phyloP scores from a whole-genome alignment of 2,113 vertebrate genomes.

The Nycticebus coucang region DNA sequence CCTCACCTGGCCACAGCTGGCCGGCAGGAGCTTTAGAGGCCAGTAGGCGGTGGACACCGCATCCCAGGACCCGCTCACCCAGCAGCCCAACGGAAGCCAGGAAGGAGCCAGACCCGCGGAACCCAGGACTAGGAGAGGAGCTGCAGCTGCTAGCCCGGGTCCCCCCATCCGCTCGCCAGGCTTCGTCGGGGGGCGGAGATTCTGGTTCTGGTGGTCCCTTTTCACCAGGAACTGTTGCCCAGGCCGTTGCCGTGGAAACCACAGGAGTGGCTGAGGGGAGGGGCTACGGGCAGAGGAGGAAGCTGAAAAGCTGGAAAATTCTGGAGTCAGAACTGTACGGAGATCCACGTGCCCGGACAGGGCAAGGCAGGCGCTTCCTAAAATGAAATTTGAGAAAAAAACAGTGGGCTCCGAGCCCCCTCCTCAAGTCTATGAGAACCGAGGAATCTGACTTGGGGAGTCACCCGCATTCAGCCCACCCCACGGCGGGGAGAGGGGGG shows the following conservation, averaged over 20 bases:
- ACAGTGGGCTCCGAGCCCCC: fast-evolving
- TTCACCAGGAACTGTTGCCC: neutral
- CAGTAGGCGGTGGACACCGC: no score
- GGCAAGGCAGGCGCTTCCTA: neutral
- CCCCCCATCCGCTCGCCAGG: neutral
- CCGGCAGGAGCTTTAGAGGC: no score
- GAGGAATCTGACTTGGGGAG: no score
- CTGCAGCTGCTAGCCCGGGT: neutral
- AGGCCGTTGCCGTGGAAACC: neutral
- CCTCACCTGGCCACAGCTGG: no score
- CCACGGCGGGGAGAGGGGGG: no score
- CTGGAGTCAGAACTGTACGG: fast-evolving
- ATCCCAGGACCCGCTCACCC: no score
- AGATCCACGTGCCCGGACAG: neutral
- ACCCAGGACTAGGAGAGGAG: no score
- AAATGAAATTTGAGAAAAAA: fast-evolving
- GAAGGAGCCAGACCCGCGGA: no score
- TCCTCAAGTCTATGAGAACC: neutral
- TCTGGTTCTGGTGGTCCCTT: neutral
- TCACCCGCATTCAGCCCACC: fast-evolving
- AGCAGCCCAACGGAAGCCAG: no score
- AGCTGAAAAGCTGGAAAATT: neutral
- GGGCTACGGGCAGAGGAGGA: neutral
- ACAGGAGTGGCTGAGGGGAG: neutral
- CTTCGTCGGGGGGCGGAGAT: fast-evolving